These are phyloP conservation scores for Cephus runcator DNA, from an alignment of 2,888 invertebrate genomes.

Conservation along the genomic window DNA sequence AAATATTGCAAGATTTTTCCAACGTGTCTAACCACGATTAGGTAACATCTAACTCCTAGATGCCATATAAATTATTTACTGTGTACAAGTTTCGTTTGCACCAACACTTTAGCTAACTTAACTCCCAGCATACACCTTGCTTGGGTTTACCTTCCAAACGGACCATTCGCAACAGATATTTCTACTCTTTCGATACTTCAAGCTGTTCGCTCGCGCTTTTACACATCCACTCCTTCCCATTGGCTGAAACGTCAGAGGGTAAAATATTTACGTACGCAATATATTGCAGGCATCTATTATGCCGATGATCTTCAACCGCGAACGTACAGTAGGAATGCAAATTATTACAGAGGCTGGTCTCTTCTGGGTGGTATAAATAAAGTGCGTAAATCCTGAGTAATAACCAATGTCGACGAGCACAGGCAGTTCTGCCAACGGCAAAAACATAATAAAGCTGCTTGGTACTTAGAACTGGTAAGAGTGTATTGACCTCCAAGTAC, in stretches of 20 bases:
- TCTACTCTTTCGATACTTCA: background rate
- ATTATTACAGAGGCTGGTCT: background rate
- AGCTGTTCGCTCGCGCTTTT: no score
- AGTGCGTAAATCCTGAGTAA: background rate
- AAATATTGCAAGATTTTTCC: no score
- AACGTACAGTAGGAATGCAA: background rate
- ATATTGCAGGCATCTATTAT: background rate
- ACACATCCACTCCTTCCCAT: no score
- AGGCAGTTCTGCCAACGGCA: slow-evolving; percentile 24
- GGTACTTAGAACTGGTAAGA: slow-evolving; percentile 28
- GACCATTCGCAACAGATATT: background rate
- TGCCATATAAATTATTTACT: no score
- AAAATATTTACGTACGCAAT: background rate
- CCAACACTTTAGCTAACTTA: no score
- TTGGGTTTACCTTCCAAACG: background rate
- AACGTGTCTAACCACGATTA: no score
- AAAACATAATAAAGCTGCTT: slow-evolving; percentile 33
- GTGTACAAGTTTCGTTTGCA: no score
- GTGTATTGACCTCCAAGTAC: slow-evolving; percentile 45
- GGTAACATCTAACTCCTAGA: no score
- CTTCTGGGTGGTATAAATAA: background rate
- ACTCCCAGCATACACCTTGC: background rate
- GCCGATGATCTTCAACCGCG: background rate
- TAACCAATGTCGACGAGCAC: background rate
- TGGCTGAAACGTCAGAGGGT: background rate